Evolutionary conservation across 1,140 invertebrate genomes (phyloP), one percentile per base, ranked within the genome.

Genomic region (Drosophila rufa): DNA sequence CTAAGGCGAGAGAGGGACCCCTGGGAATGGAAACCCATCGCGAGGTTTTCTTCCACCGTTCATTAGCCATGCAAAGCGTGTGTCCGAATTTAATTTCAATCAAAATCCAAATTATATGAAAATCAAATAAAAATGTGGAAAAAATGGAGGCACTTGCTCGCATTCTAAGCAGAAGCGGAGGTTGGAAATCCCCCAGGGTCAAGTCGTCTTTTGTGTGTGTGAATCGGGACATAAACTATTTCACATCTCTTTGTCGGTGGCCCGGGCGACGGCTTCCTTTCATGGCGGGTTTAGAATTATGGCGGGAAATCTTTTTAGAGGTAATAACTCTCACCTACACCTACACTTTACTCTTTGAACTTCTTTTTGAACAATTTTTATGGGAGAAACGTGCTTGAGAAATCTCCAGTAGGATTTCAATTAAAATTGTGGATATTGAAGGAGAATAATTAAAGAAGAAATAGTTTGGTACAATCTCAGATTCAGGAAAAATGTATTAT

Each of bases 31-130:
- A 68, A 68, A 67, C 14, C 22, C 33, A 56, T 40, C n/a, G 38
- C 3, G 27, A 38, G 74, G 15, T 59, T 55, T 85, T 77, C 53
- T 56, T 59, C 17, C 15, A 27, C 1, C 38, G 30, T 45, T 60
- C 71, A 87, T 89, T 89, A 75, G 50, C 38, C 45, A 89, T 89
- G 85, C 84, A 68, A 67, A 75, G 74, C 85, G 60, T 73, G 85
- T 45, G 67, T 68, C 60, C 60, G 77, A 81, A 71, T 89, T 89
- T 81, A 89, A 81, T 89, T 89, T 81, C 85, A 90, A 89, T 89
- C 78, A 89, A 89, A 90, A 90, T 84, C 80, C 64, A 81, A 89
- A 90, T 90, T 81, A 89, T 89, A 79, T 79, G 80, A 87, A 90
- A 84, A 84, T 77, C 76, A 78, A 83, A 83, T 86, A 89, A 87